Percentiles rank a stretch among this genome's conserved stretches.
These are phyloP conservation scores for Chrysopa pallens DNA, from an alignment of 1,140 invertebrate genomes.

Conservation along the genomic window DNA sequence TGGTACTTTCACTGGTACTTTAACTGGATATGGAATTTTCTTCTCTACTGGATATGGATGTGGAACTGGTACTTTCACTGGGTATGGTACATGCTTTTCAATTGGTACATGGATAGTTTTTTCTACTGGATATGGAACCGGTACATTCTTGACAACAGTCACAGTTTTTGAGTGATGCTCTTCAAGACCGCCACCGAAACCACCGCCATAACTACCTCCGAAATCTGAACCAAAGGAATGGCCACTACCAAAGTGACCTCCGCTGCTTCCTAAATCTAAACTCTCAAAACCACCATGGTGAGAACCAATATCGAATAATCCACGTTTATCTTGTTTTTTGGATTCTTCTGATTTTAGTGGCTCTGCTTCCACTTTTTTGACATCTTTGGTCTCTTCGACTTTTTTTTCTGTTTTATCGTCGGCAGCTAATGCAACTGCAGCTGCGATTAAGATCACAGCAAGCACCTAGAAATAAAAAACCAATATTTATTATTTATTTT, in stretches of 20 bases:
- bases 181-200: constrained; percentile 16
- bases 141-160: constrained; percentile 54
- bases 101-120: constrained; percentile 30
- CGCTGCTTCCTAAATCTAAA: constrained; percentile 13
- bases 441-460: constrained; percentile 28
- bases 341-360: constrained; percentile 3
- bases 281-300: neutral
- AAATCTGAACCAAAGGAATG: constrained; percentile 12
- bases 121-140: constrained; percentile 19
- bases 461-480: constrained; percentile 21
- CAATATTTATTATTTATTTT: neutral
- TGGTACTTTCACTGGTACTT: constrained; percentile 37
- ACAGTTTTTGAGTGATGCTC: constrained; percentile 46
- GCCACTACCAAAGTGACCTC: neutral
- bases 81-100: constrained; percentile 43
- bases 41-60: constrained; percentile 56
- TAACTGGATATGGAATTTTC: constrained; percentile 42
- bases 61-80: constrained; percentile 30
- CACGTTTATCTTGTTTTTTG: constrained; percentile 46
- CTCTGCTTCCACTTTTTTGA: constrained; percentile 5
- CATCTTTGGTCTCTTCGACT: constrained; percentile 16
- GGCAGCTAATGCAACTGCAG: constrained; percentile 19
- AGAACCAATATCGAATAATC: constrained; percentile 33
- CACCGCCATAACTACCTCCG: constrained; percentile 11
- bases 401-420: constrained; percentile 18